These are phyloP conservation scores for Cephus pygmeus DNA, from an alignment of 2,888 invertebrate species.

Conservation along the genomic window DNA sequence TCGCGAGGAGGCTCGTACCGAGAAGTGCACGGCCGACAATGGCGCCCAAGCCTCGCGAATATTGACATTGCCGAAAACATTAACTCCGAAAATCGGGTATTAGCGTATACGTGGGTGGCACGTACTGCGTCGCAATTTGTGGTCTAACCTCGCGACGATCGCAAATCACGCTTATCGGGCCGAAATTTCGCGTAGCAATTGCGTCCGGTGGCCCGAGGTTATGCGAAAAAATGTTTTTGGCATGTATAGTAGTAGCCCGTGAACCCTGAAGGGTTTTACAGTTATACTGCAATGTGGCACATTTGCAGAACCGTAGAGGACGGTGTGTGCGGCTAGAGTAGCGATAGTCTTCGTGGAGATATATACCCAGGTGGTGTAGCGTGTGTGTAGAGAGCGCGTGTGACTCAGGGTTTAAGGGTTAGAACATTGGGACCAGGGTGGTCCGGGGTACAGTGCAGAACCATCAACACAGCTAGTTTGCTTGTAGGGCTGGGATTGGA, in stretches of 20 bases:
- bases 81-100: conserved; percentile 44
- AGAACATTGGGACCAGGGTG: background rate
- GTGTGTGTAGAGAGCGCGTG: conserved; percentile 12
- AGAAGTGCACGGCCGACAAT: conserved; percentile 57
- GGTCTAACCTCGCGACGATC: conserved; percentile 46
- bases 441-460: conserved; percentile 32
- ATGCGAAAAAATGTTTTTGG: conserved; percentile 64
- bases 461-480: conserved; percentile 55
- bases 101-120: conserved; percentile 46
- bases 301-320: conserved; percentile 65
- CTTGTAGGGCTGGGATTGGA: conserved; percentile 62
- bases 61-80: conserved; percentile 62
- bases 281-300: conserved; percentile 67
- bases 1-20: conserved; percentile 46
- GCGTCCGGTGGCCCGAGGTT: conserved; percentile 47
- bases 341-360: conserved; percentile 33
- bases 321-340: conserved; percentile 55
- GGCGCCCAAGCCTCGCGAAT: conserved; percentile 61
- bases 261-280: conserved; percentile 67
- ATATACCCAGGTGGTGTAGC: conserved; percentile 28
- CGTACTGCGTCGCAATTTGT: conserved; percentile 55
- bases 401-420: conserved; percentile 24
- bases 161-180: conserved; percentile 8
- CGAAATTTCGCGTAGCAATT: conserved; percentile 14
- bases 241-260: conserved; percentile 62